Conservation (phyloP, 2,797 vertebrate species). For the Thaleichthys pacificus region DNA sequence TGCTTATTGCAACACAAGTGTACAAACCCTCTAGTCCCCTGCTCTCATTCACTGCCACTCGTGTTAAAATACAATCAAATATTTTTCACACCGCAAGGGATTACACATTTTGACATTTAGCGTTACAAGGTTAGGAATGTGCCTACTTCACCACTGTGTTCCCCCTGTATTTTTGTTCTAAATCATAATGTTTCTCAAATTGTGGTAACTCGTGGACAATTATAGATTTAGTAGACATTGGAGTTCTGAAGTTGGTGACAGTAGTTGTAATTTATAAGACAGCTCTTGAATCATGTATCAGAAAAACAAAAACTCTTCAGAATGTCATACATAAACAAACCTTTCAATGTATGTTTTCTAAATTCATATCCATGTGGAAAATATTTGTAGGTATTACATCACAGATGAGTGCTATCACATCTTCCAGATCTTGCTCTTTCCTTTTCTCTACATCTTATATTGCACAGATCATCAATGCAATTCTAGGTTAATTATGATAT, state of each 20-base stretch:
- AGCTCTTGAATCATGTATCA: neutral
- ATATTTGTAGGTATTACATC: too few relatives aligned
- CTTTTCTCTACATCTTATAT: too few relatives aligned
- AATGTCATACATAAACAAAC: too few relatives aligned
- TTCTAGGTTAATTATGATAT: too few relatives aligned
- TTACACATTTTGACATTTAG: neutral
- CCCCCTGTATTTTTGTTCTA: neutral
- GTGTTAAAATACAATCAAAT: neutral
- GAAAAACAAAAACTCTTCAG: too few relatives aligned
- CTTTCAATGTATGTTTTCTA: too few relatives aligned
- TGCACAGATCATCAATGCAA: too few relatives aligned
- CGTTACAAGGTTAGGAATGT: neutral
- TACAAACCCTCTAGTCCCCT: conserved; percentile 11
- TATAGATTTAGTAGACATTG: neutral
- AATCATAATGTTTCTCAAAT: neutral
- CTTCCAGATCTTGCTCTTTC: too few relatives aligned
- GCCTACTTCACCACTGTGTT: neutral
- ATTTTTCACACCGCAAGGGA: neutral
- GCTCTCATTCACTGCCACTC: neutral
- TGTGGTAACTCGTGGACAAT: neutral
- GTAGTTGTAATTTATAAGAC: neutral
- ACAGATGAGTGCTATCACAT: too few relatives aligned
- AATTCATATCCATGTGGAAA: too few relatives aligned
- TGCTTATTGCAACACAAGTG: conserved; percentile 56
- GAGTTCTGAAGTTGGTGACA: neutral